A percentile compares a stretch with the other conserved stretches of the same genome.
These are phyloP conservation scores for Calephelis nemesis DNA, from an alignment of 1,140 invertebrate genomes.

Conservation along the genomic window DNA sequence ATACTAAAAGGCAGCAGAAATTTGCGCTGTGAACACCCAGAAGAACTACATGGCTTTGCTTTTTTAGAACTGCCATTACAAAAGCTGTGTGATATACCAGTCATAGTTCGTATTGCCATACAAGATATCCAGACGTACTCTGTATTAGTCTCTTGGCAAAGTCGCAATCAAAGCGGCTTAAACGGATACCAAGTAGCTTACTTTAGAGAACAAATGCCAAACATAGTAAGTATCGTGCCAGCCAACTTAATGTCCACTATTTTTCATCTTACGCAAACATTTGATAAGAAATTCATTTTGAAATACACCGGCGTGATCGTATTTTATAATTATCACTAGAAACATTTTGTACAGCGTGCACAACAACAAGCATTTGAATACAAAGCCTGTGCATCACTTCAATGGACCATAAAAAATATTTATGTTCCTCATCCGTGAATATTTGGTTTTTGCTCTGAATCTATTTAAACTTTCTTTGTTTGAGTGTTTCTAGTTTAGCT, in stretches of 20 bases:
- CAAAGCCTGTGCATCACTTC: conserved; percentile 72
- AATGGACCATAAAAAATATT: conserved; percentile 76
- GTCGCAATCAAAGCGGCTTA: conserved; percentile 91
- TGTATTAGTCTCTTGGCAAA: conserved; percentile 93
- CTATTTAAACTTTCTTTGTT: conserved; percentile 68
- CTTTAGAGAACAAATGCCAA: conserved; percentile 84
- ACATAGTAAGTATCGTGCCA: conserved; percentile 50
- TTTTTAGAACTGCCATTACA: conserved; percentile 89
- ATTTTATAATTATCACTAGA: conserved; percentile 37
- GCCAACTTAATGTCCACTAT: conserved; percentile 18
- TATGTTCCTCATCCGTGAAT: conserved; percentile 64
- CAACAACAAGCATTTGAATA: conserved; percentile 75
- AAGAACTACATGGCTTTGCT: conserved; percentile 85
- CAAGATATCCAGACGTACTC: conserved; percentile 93
- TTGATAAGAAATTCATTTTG: neutral
- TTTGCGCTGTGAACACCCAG: conserved; percentile 88
- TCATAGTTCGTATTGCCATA: conserved; percentile 89
- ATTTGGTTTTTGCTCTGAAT: conserved; percentile 57
- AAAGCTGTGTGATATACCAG: conserved; percentile 89
- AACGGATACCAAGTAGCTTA: conserved; percentile 93
- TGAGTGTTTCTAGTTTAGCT: conserved; percentile 45
- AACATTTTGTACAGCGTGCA: conserved; percentile 42
- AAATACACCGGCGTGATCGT: conserved; percentile 35
- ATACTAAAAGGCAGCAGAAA: conserved; percentile 78
- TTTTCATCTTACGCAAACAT: conserved; percentile 11